Evolutionary conservation across 1,140 invertebrate genomes (phyloP).

Genomic region (Polypedilum pembai): DNA sequence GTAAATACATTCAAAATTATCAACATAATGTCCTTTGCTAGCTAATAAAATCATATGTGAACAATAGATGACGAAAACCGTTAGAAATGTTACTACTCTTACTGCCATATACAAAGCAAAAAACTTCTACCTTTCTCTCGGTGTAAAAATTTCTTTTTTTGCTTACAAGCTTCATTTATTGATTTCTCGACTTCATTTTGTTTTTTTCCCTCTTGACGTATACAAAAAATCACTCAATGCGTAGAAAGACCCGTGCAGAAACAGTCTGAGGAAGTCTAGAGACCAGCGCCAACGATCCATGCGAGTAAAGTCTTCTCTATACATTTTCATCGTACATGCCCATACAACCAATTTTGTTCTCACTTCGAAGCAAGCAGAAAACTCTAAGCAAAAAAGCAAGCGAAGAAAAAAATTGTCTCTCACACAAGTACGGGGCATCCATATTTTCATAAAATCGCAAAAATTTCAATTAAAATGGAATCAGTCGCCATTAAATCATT

Average conservation of each 20-base stretch:
- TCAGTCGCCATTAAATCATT: conserved; percentile 9
- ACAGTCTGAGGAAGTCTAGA: neutral
- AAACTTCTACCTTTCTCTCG: neutral
- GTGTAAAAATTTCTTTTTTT: neutral
- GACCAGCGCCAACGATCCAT: neutral
- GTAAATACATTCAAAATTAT: too few relatives aligned
- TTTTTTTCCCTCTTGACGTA: conserved; percentile 16
- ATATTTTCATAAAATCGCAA: conserved; percentile 14
- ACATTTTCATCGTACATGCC: neutral
- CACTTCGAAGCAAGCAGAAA: neutral
- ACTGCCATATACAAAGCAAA: neutral
- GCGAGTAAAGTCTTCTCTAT: neutral
- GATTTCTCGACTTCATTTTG: conserved; percentile 17
- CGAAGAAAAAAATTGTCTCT: conserved; percentile 4
- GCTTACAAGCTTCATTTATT: conserved; percentile 18
- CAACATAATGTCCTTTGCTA: neutral
- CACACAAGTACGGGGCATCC: neutral
- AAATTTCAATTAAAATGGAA: conserved; percentile 19
- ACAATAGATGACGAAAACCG: conserved; percentile 8
- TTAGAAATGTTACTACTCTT: neutral
- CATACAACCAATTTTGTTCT: conserved; percentile 2
- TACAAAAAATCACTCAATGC: conserved; percentile 15
- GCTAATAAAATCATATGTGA: neutral
- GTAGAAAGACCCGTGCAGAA: neutral
- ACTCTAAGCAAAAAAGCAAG: neutral